Conservation (phyloP, 2,113 vertebrate species). For the Mesembrinibis cayennensis region DNA sequence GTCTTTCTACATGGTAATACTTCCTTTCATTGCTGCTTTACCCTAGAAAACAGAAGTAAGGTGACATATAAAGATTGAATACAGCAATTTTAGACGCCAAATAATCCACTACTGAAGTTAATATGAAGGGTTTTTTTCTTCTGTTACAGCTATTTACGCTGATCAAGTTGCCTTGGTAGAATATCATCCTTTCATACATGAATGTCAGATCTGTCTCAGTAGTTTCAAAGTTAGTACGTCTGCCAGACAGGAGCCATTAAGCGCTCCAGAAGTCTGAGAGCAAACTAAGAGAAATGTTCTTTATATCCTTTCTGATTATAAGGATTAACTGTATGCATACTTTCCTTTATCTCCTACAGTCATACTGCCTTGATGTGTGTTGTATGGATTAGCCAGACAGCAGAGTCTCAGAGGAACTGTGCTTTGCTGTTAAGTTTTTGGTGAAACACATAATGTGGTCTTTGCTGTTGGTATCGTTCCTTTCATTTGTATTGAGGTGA, state of each 20-base stretch:
- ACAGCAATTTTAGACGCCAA: not conserved
- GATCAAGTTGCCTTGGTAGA: not conserved
- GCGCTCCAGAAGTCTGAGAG: not conserved
- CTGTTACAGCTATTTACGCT: not conserved
- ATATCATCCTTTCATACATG: not conserved
- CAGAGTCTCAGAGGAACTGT: not conserved
- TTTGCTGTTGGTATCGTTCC: not conserved
- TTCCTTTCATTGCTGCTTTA: not conserved
- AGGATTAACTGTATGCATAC: not conserved
- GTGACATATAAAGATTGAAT: not conserved
- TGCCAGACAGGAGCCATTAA: not conserved
- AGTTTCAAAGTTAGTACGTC: not conserved
- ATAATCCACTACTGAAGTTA: not conserved
- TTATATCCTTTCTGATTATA: not conserved
- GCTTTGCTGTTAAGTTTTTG: not conserved
- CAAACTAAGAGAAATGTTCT: not conserved
- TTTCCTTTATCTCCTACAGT: not conserved
- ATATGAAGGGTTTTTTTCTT: not conserved
- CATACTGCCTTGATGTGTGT: not conserved
- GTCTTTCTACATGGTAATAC: not conserved
- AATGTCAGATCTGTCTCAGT: not conserved
- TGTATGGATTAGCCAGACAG: not conserved
- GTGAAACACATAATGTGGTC: rapidly evolving
- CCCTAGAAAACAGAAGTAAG: not conserved
- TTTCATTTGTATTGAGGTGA: not conserved